These are phyloP conservation scores for Pomacea maculata DNA, from an alignment of 1,140 invertebrate genomes.

Conservation along the genomic window DNA sequence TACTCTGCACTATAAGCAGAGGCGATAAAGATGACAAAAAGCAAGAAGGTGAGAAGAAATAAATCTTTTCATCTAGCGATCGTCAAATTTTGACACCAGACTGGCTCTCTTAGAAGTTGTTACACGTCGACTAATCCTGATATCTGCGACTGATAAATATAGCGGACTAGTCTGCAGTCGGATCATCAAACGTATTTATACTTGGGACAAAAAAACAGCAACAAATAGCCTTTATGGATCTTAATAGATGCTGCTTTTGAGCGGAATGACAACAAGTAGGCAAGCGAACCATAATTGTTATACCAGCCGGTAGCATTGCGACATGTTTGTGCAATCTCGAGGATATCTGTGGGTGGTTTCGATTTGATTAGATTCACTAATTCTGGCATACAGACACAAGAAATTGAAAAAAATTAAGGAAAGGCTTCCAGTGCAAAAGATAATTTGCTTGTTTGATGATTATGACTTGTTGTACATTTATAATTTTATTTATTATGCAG, in stretches of 20 bases:
- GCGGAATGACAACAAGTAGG: too few species aligned
- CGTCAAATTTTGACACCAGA: background rate
- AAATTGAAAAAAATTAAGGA: background rate
- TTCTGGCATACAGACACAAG: background rate
- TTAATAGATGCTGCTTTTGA: too few species aligned
- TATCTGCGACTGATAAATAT: background rate
- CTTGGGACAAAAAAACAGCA: background rate
- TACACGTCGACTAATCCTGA: background rate
- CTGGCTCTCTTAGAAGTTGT: background rate
- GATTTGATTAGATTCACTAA: background rate
- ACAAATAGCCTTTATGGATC: too few species aligned
- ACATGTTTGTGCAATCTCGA: too few species aligned
- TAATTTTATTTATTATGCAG: too few species aligned
- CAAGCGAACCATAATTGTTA: too few species aligned
- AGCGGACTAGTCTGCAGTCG: background rate
- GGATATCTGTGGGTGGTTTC: background rate
- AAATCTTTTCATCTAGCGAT: constrained; percentile 7
- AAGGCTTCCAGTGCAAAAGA: too few species aligned
- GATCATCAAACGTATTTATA: background rate
- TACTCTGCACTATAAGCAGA: constrained; percentile 46
- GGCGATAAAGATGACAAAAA: constrained; percentile 32
- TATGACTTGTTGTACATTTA: too few species aligned
- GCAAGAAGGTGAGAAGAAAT: constrained; percentile 27
- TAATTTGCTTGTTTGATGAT: too few species aligned
- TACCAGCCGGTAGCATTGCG: too few species aligned